A percentile compares a stretch with the other conserved stretches of the same genome.
These are phyloP conservation scores for Loriculus beryllinus DNA, from an alignment of 2,797 vertebrate species.

Conservation along the genomic window DNA sequence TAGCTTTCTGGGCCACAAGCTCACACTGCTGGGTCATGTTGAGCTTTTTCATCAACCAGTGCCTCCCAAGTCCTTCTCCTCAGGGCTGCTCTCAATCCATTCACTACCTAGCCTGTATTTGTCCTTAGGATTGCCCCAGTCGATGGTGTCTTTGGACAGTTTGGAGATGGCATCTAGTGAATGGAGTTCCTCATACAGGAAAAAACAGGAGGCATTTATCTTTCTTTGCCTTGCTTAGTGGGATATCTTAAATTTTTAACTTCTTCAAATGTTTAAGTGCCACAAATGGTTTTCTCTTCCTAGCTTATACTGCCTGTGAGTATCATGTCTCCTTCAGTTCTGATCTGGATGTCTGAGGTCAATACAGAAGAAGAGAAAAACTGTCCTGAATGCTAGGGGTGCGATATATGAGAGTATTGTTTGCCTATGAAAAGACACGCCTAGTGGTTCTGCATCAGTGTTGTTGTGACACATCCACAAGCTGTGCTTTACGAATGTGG, in stretches of 20 bases:
- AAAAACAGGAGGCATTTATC: neutral
- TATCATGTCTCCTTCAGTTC: neutral
- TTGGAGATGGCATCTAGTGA: neutral
- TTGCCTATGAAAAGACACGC: neutral
- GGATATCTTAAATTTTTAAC: neutral
- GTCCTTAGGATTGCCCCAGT: neutral
- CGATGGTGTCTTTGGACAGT: neutral
- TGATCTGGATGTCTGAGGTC: neutral
- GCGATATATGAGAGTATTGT: neutral
- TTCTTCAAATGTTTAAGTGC: neutral
- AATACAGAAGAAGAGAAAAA: neutral
- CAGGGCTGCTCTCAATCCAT: neutral
- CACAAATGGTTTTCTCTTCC: neutral
- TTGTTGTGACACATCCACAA: neutral
- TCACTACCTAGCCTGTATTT: neutral
- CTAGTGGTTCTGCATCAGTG: neutral
- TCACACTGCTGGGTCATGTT: neutral
- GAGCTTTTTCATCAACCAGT: neutral
- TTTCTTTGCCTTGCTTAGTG: neutral
- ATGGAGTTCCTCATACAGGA: neutral
- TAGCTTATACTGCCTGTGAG: neutral
- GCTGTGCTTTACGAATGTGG: neutral
- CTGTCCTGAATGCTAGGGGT: neutral
- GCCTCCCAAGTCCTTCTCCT: neutral
- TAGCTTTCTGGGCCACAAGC: neutral